These are phyloP conservation scores for Monoplex corrugatus DNA, from an alignment of 2,888 invertebrate species.

Conservation along the genomic window DNA sequence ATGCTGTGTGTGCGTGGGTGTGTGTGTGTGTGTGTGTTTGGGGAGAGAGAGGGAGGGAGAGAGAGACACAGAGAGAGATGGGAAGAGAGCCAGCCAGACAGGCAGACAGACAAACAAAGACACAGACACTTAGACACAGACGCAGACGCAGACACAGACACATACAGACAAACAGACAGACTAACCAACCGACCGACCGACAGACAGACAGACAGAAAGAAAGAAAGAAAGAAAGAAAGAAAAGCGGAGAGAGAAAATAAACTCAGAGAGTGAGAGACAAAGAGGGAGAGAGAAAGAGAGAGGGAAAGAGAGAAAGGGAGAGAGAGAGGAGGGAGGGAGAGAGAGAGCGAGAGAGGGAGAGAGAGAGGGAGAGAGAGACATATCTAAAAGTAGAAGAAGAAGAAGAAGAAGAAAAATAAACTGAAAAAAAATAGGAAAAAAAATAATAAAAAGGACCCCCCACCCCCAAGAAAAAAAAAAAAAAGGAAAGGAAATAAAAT, in stretches of 20 bases:
- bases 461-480: too few relatives aligned
- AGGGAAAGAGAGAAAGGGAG: not conserved
- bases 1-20: too few relatives aligned
- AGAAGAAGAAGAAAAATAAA: not conserved
- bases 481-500: too few relatives aligned
- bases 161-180: too few relatives aligned
- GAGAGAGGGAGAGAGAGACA: not conserved
- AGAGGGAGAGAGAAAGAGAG: not conserved
- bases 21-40: too few relatives aligned
- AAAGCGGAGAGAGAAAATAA: too few relatives aligned
- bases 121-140: not conserved
- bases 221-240: constrained; percentile 13
- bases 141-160: not conserved
- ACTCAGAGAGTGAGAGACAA: not conserved
- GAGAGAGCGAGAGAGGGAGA: not conserved
- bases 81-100: not conserved
- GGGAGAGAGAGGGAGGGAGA: not conserved
- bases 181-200: too few relatives aligned
- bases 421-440: not conserved
- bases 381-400: not conserved
- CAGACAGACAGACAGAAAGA: too few relatives aligned
- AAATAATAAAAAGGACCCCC: not conserved
- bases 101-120: not conserved
- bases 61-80: not conserved
- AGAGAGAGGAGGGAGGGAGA: not conserved